Percentiles rank a stretch among this genome's conserved stretches.
These are phyloP conservation scores for Pollenia amentaria DNA, from an alignment of 2,888 invertebrate genomes.

Conservation along the genomic window DNA sequence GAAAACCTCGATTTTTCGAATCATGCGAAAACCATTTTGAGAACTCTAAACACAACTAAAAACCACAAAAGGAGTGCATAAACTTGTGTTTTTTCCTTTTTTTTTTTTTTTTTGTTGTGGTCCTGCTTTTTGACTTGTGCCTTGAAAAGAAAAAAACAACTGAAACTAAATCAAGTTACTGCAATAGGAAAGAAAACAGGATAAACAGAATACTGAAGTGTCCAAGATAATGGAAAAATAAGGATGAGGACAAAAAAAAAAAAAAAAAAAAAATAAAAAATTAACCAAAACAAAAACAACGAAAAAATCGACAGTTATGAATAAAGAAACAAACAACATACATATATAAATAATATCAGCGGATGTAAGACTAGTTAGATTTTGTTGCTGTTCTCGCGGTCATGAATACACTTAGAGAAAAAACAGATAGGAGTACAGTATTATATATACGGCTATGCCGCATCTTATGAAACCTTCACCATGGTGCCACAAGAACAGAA, in stretches of 20 bases:
- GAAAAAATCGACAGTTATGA: constrained; percentile 45
- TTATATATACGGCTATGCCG: too few species aligned
- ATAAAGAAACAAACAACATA: background rate
- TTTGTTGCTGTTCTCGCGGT: background rate
- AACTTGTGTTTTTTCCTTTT: constrained; percentile 3
- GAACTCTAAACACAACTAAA: constrained; percentile 52
- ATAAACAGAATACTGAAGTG: constrained; percentile 26
- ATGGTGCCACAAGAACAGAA: too few species aligned
- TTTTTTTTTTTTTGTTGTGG: constrained; percentile 7
- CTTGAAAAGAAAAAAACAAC: constrained; percentile 13
- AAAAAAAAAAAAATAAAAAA: too few species aligned
- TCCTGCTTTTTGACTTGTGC: constrained; percentile 51
- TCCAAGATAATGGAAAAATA: background rate
- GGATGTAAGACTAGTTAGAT: constrained; percentile 44
- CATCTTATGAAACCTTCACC: too few species aligned
- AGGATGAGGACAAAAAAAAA: constrained; percentile 4
- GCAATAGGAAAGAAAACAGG: constrained; percentile 38
- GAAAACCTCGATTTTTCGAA: too few species aligned
- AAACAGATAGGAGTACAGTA: background rate
- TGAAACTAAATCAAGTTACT: constrained; percentile 61
- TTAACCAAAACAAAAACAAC: too few species aligned
- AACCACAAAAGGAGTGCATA: constrained; percentile 62
- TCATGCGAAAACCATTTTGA: background rate
- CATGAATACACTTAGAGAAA: constrained; percentile 13
- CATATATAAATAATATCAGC: constrained; percentile 17